A percentile compares a stretch with the other conserved stretches of the same genome.
These are phyloP conservation scores for Parazoanthus swiftii DNA, from an alignment of 92 coral and sea anemone genomes.

Conservation along the genomic window DNA sequence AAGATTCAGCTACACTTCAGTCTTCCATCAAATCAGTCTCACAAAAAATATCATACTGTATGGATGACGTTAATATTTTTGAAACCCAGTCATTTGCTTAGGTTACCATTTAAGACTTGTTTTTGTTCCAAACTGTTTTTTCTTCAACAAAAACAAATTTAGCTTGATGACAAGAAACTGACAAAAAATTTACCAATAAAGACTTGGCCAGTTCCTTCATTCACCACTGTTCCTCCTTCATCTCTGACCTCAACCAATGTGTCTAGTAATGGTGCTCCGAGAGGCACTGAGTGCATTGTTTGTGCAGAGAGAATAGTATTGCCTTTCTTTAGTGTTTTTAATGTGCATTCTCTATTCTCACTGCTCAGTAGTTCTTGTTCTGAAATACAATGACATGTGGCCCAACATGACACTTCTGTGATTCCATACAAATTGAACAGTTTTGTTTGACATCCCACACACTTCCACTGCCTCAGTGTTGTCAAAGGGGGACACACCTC, in stretches of 20 bases:
- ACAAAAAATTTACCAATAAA: constrained; percentile 67
- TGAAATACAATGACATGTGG: constrained; percentile 72
- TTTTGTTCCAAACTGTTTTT: neutral
- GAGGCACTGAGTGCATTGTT: constrained; percentile 49
- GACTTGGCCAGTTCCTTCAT: constrained; percentile 76
- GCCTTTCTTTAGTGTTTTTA: neutral
- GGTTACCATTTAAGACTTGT: neutral
- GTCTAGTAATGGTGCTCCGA: constrained; percentile 62
- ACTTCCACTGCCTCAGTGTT: constrained; percentile 75
- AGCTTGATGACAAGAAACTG: neutral
- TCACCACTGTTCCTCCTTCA: constrained; percentile 43
- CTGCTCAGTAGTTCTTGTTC: constrained; percentile 49
- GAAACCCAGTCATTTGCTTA: too few species aligned
- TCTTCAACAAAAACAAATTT: neutral
- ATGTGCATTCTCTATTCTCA: neutral
- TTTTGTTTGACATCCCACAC: constrained; percentile 55
- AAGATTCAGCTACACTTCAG: too few species aligned
- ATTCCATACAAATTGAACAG: constrained; percentile 88
- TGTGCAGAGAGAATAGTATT: constrained; percentile 14
- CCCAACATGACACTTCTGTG: constrained; percentile 97
- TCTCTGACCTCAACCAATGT: constrained; percentile 67
- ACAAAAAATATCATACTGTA: too few species aligned
- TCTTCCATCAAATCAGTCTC: too few species aligned
- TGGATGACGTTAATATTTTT: too few species aligned
- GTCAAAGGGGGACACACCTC: constrained; percentile 81